Base-by-base conservation (phyloP, 2,888 invertebrate species). In the Eucera pruinosa region DNA sequence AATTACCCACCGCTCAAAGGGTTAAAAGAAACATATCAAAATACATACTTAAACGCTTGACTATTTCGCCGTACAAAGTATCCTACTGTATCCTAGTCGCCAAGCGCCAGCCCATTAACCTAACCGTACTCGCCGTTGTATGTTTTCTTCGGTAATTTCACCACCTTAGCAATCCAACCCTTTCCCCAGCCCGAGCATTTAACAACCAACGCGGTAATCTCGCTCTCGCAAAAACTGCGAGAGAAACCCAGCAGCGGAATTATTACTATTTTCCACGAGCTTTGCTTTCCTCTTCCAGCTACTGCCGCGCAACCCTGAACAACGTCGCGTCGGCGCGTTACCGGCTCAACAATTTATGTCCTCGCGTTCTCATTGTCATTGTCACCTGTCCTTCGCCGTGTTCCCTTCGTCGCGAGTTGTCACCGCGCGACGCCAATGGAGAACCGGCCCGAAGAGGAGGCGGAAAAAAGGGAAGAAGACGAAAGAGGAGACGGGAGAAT, bases 71-170 rank as follows among this genome's bases (percentile, higher is more conserved):
- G n/a, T n/a, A n/a, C n/a, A n/a, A n/a, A n/a, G n/a, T n/a, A n/a
- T n/a, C n/a, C n/a, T n/a, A n/a, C n/a, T n/a, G 5, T 20, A 39
- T 47, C 30, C 36, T 52, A 15, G 50, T 45, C 33, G 68, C 7
- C 5, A 57, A 70, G 58, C 54, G 39, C 39, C 27, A 45, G 47
- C 60, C 13, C 52, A 20, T 57, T 27, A 20, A 55, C 4, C 36
- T 55, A 70, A 47, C 70, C 66, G 70, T 52, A 39, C 54, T 23
- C 27, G 23, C n/a, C 1, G 39, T 23, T 20, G 45, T 25, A 7
- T 2, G 45, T n/a, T 47, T 55, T 25, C 45, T 25, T 55, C 11
- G 55, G 0, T 25, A 23, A 45, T 33, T 54, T 13, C 5, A 3
- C 11, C n/a, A 11, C 6, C 36, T 27, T 23, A 13, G 15, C 30